These are phyloP conservation scores for Musca vetustissima DNA, from an alignment of 1,140 invertebrate species.

Conservation along the genomic window DNA sequence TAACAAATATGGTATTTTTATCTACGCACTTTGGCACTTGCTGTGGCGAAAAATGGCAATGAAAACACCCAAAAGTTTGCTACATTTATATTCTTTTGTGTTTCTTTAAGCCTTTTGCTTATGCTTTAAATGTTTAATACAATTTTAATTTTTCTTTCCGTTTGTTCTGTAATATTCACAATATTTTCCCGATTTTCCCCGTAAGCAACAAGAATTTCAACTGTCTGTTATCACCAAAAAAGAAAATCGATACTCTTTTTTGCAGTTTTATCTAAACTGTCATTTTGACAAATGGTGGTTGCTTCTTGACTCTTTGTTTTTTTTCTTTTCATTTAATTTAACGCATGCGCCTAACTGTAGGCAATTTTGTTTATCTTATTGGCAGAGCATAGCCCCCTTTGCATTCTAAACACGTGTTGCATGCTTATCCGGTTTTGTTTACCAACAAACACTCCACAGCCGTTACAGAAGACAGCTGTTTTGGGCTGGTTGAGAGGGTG, in stretches of 20 bases:
- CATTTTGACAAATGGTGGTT: conserved; percentile 4
- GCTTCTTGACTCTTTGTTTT: not conserved
- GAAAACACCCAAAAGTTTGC: not conserved
- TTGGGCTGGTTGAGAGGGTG: too few species aligned
- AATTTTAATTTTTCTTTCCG: not conserved
- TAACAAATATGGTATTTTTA: too few species aligned
- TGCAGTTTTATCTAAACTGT: not conserved
- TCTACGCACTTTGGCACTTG: too few species aligned
- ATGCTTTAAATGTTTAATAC: not conserved
- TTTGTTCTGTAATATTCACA: too few species aligned
- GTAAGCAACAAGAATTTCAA: not conserved
- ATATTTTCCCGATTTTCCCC: not conserved
- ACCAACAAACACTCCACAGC: not conserved
- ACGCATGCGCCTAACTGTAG: not conserved
- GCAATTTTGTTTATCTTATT: not conserved
- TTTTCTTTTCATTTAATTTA: not conserved
- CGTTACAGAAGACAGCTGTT: too few species aligned
- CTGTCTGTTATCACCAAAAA: not conserved
- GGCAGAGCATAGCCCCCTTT: too few species aligned
- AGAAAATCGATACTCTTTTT: conserved; percentile 23
- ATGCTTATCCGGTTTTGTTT: conserved; percentile 6
- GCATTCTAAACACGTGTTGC: conserved; percentile 14
- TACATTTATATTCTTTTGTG: not conserved
- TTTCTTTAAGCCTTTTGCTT: not conserved
- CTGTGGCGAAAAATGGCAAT: not conserved